A percentile compares a stretch with the other conserved stretches of the same genome.
phyloP scores from a whole-genome alignment of 2,888 invertebrate species.

The Eristalis pertinax region DNA sequence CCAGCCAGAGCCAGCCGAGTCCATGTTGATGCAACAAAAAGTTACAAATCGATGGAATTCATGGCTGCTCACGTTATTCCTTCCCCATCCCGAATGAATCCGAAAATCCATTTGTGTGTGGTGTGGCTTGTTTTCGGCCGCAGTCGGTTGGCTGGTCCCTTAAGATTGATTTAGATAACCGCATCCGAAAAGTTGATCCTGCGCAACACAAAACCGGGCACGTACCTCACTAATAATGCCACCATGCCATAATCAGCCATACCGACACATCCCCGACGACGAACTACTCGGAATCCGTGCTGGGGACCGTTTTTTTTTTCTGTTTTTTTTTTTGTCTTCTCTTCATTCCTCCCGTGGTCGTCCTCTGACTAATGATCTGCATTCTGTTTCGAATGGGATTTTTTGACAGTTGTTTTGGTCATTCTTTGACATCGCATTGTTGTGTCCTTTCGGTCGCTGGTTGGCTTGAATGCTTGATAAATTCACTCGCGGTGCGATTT shows the following conservation, averaged over 20 bases:
- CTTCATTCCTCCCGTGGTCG: conserved; percentile 12
- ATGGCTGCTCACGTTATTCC: conserved; percentile 70
- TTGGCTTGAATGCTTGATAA: conserved; percentile 53
- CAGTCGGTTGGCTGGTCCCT: conserved; percentile 50
- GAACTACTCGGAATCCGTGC: conserved; percentile 54
- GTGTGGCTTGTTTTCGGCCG: conserved; percentile 7
- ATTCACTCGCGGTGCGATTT: conserved; percentile 57
- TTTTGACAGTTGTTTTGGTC: conserved; percentile 71
- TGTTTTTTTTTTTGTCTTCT: conserved; percentile 13
- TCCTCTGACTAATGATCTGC: conserved; percentile 67
- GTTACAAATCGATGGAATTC: conserved; percentile 71
- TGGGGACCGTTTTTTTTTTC: conserved; percentile 18
- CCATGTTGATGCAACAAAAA: conserved; percentile 58
- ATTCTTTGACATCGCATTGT: conserved; percentile 69
- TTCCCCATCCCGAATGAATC: conserved; percentile 38
- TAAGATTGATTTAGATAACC: conserved; percentile 73
- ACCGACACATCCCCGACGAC: conserved; percentile 36
- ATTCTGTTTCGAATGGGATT: conserved; percentile 63
- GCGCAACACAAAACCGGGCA: conserved; percentile 70
- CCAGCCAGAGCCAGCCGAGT: neutral
- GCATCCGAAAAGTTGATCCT: conserved; percentile 71
- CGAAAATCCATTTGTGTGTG: conserved; percentile 67
- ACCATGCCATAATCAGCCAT: conserved; percentile 67
- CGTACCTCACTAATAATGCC: conserved; percentile 72
- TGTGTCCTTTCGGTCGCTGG: conserved; percentile 59